phyloP scores from a whole-genome alignment of 2,797 vertebrate genomes.

The Lycodopsis pacificus region DNA sequence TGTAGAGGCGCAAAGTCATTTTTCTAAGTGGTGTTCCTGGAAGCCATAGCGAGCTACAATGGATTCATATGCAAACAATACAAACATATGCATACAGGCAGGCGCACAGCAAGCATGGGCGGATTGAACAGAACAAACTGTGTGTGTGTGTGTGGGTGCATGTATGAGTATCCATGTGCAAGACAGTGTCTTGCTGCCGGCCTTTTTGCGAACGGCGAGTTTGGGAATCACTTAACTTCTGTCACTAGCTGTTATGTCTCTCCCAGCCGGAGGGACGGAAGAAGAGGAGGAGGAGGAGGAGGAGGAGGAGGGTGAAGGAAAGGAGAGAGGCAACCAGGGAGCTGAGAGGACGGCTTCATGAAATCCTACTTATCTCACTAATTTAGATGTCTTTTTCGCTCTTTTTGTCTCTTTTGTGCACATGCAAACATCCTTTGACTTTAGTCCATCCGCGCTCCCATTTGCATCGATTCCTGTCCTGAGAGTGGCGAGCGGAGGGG shows the following conservation, averaged over 20 bases:
- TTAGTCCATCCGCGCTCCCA: not conserved
- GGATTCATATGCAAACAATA: conserved; percentile 37
- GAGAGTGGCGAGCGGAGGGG: not conserved
- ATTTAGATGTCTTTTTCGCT: not conserved
- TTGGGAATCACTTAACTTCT: conserved; percentile 86
- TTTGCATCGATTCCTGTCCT: not conserved
- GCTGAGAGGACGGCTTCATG: not conserved
- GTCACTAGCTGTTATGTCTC: conserved; percentile 84
- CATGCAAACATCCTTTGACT: not conserved
- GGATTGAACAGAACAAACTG: not conserved
- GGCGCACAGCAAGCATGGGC: not conserved
- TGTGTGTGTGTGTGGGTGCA: conserved; percentile 17
- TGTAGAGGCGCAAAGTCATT: not conserved
- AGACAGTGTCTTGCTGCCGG: conserved; percentile 62
- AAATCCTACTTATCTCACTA: not conserved
- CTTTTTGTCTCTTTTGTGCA: not conserved
- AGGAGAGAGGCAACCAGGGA: conserved; percentile 24
- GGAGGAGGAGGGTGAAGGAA: conserved; percentile 31
- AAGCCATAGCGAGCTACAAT: conserved; percentile 10
- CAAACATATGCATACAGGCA: conserved; percentile 28
- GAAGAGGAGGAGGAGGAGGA: conserved; percentile 33
- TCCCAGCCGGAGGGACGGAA: conserved; percentile 61
- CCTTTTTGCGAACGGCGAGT: conserved; percentile 67
- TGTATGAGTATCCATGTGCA: conserved; percentile 60
- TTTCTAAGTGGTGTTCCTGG: not conserved